phyloP scores from a whole-genome alignment of 1,140 invertebrate species.

The Nautilus pompilius region DNA sequence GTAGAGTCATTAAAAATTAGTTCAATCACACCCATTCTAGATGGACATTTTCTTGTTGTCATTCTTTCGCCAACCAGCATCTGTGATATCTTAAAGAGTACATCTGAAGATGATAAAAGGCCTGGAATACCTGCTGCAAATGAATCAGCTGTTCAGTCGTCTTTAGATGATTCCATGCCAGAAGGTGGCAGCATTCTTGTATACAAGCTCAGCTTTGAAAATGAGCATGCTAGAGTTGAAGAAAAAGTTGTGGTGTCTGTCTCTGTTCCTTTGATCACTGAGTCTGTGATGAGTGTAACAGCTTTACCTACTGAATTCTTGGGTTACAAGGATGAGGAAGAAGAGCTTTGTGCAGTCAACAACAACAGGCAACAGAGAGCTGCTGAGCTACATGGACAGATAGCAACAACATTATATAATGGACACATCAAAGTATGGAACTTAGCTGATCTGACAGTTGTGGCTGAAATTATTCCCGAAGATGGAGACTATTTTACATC shows the following conservation, averaged over 20 bases:
- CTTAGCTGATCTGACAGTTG: slow-evolving; percentile 37
- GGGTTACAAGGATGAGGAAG: slow-evolving; percentile 33
- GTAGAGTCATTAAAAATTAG: slow-evolving; percentile 31
- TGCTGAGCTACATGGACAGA: slow-evolving; percentile 29
- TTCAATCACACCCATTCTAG: slow-evolving; percentile 38
- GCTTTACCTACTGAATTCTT: slow-evolving; percentile 41
- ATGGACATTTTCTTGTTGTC: slow-evolving; percentile 44
- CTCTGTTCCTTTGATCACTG: background rate
- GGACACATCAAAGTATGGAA: slow-evolving; percentile 39
- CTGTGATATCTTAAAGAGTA: slow-evolving; percentile 5
- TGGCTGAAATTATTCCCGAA: slow-evolving; percentile 36
- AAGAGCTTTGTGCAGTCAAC: slow-evolving; percentile 13
- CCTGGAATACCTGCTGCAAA: no score
- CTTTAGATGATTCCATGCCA: background rate
- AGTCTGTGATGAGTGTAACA: slow-evolving; percentile 29
- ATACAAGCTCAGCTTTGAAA: slow-evolving; percentile 42
- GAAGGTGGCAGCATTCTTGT: slow-evolving; percentile 48
- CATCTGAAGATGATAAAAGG: no score
- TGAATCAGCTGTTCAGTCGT: no score
- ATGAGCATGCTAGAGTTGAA: slow-evolving; percentile 38
- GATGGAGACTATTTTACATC: slow-evolving; percentile 45
- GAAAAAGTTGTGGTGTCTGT: slow-evolving; percentile 32
- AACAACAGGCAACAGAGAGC: slow-evolving; percentile 9
- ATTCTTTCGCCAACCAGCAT: slow-evolving; percentile 25
- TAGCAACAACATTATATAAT: slow-evolving; percentile 40